Conservation (phyloP, 2,888 invertebrate genomes). For the Plemyria rubiginata region DNA sequence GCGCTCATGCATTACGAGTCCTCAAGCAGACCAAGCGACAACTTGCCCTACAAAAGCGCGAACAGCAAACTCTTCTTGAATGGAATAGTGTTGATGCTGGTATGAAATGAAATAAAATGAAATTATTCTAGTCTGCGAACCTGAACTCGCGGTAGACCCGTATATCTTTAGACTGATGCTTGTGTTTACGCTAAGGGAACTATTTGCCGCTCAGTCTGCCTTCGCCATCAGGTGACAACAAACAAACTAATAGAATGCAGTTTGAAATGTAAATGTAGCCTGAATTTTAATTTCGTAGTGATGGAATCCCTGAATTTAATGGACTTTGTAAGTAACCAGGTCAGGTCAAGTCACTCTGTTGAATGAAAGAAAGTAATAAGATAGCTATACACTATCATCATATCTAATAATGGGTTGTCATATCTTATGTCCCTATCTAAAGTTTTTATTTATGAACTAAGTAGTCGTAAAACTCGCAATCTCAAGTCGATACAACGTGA, state of each 20-base stretch:
- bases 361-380: neutral
- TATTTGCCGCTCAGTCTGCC: neutral
- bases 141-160: no score
- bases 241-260: neutral
- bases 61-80: neutral
- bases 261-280: neutral
- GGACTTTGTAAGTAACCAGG: neutral
- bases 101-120: no score
- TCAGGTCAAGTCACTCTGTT: no score
- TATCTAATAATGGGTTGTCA: neutral
- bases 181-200: neutral
- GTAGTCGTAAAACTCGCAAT: neutral
- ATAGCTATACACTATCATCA: neutral
- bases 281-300: neutral
- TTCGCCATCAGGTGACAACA: neutral
- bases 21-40: neutral
- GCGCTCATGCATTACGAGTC: neutral
- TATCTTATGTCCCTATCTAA: neutral
- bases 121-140: no score
- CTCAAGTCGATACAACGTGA: constrained; percentile 15
- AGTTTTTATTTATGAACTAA: neutral
- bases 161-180: no score
- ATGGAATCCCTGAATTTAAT: neutral
- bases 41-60: neutral
- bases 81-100: neutral